Evolutionary conservation across 1,140 invertebrate species (phyloP).

Genomic region (Cydia amplana): DNA sequence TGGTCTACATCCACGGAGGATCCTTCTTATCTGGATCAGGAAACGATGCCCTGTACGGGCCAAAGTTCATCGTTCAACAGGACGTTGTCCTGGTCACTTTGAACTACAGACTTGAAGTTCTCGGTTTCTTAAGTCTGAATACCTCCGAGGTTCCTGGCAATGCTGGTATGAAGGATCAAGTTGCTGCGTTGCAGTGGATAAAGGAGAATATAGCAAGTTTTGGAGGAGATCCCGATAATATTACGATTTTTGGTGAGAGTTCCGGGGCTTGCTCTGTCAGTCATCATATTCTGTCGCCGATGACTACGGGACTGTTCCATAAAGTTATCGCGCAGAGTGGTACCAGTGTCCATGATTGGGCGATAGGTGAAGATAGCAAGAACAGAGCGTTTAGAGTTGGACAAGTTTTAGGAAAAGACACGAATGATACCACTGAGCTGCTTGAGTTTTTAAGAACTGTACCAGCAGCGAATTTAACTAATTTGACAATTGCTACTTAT

Average conservation of each 20-base stretch:
- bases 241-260: conserved; percentile 88
- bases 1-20: conserved; percentile 85
- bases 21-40: conserved; percentile 80
- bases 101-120: conserved; percentile 83
- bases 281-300: conserved; percentile 84
- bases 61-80: conserved; percentile 83
- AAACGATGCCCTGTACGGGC: conserved; percentile 76
- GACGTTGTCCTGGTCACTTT: conserved; percentile 85
- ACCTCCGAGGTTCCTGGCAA: conserved; percentile 82
- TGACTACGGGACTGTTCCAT: conserved; percentile 81
- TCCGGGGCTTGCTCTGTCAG: conserved; percentile 85
- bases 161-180: conserved; percentile 85
- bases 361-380: conserved; percentile 51
- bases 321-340: conserved; percentile 82
- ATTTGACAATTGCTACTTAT: conserved; percentile 52
- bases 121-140: conserved; percentile 83
- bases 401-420: conserved; percentile 70
- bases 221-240: conserved; percentile 85
- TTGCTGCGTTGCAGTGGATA: conserved; percentile 71
- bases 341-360: conserved; percentile 81
- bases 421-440: conserved; percentile 63
- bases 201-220: conserved; percentile 80
- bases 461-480: conserved; percentile 62
- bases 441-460: conserved; percentile 72
- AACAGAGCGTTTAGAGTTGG: conserved; percentile 66